Conservation (phyloP, 2,888 invertebrate species). For the Calliopum simillimum region DNA sequence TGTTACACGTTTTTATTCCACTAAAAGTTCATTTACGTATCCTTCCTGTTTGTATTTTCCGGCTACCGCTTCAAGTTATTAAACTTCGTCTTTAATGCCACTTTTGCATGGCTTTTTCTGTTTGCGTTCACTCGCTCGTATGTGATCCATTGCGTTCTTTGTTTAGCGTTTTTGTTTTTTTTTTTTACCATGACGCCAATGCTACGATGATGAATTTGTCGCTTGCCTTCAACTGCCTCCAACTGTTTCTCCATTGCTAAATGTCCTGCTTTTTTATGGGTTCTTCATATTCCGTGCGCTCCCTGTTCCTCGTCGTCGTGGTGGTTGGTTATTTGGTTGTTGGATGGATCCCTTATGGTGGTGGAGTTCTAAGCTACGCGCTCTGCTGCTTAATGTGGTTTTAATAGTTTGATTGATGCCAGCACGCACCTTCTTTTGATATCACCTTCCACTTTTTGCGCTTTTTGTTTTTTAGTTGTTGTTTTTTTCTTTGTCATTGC, state of each 20-base stretch:
- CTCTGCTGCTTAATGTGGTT: constrained; percentile 55
- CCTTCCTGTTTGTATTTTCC: too few relatives aligned
- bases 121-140: too few relatives aligned
- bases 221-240: constrained; percentile 31
- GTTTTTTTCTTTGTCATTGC: too few relatives aligned
- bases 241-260: background rate
- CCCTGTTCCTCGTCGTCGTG: background rate
- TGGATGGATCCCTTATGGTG: background rate
- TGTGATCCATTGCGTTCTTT: background rate
- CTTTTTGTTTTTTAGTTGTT: constrained; percentile 6
- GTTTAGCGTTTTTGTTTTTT: too few relatives aligned
- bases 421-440: constrained; percentile 52
- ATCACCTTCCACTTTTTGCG: constrained; percentile 29
- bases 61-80: too few relatives aligned
- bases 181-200: constrained; percentile 9
- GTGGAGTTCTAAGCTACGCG: constrained; percentile 36
- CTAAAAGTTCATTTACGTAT: too few relatives aligned
- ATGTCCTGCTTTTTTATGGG: background rate
- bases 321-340: too few relatives aligned
- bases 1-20: too few relatives aligned
- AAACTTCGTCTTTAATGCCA: constrained; percentile 14
- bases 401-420: constrained; percentile 61
- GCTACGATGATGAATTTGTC: constrained; percentile 42
- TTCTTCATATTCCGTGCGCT: background rate
- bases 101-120: background rate